Evolutionary conservation across 1,140 invertebrate species (phyloP).

Genomic region (Hormaphis cornu): DNA sequence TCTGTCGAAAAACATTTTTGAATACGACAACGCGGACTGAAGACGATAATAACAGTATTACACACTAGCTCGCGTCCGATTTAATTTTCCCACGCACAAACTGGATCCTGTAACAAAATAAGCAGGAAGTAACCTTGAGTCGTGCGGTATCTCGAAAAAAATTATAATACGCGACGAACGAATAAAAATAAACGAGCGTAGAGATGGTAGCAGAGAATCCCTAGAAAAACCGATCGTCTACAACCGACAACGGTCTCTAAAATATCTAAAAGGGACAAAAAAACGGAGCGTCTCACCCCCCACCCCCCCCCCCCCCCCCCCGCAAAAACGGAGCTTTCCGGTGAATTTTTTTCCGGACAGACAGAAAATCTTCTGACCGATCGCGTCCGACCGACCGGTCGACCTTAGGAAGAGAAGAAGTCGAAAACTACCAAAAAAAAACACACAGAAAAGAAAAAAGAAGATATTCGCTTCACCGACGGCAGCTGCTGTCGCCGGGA

Average conservation of each 20-base stretch:
- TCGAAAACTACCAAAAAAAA: too few relatives aligned
- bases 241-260: neutral
- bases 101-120: slow-evolving; percentile 8
- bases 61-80: neutral
- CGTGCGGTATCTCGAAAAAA: neutral
- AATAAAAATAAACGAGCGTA: too few relatives aligned
- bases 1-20: neutral
- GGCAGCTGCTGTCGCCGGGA: too few relatives aligned
- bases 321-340: too few relatives aligned
- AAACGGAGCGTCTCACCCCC: too few relatives aligned
- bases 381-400: slow-evolving; percentile 19
- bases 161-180: too few relatives aligned
- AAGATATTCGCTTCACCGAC: too few relatives aligned
- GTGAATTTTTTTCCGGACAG: neutral
- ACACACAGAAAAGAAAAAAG: too few relatives aligned
- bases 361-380: slow-evolving; percentile 1
- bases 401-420: slow-evolving; percentile 22
- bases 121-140: slow-evolving; percentile 22
- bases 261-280: too few relatives aligned
- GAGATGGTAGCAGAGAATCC: neutral
- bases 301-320: too few relatives aligned
- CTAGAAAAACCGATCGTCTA: neutral
- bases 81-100: slow-evolving; percentile 17
- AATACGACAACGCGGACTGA: neutral
- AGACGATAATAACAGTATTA: neutral